phyloP scores from a whole-genome alignment of 1,140 invertebrate genomes.

The Drosophila nannoptera region DNA sequence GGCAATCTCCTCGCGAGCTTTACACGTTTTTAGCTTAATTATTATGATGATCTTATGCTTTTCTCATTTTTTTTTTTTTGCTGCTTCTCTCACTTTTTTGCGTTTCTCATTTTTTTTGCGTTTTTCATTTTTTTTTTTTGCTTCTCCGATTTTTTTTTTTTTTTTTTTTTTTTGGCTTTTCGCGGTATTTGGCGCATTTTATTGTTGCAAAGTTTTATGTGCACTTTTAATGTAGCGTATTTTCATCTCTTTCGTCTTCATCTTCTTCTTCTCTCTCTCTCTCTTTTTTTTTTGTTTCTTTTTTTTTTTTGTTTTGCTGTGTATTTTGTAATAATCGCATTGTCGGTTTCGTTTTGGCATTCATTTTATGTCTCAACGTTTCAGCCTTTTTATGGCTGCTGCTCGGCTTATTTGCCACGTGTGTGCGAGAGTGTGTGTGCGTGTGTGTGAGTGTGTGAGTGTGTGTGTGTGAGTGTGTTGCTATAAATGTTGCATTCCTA shows the following conservation, averaged over 20 bases:
- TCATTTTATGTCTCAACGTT: conserved; percentile 43
- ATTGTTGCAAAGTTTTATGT: conserved; percentile 49
- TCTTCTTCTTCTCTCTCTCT: background rate
- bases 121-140: background rate
- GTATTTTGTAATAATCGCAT: conserved; percentile 60
- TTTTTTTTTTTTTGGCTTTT: conserved; percentile 14
- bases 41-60: conserved; percentile 38
- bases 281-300: conserved; percentile 2
- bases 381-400: conserved; percentile 38
- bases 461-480: conserved; percentile 2
- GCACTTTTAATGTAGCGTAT: conserved; percentile 40
- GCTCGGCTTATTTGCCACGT: conserved; percentile 29
- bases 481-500: conserved; percentile 51
- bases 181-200: conserved; percentile 40
- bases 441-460: background rate
- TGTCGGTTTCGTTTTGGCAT: conserved; percentile 27
- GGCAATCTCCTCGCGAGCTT: conserved; percentile 12
- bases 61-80: background rate
- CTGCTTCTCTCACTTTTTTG: background rate
- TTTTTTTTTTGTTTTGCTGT: conserved; percentile 5
- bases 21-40: conserved; percentile 31
- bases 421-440: background rate
- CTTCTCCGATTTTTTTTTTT: conserved; percentile 3
- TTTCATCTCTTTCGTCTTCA: conserved; percentile 7
- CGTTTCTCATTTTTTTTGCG: background rate